Conservation (phyloP, 2,888 invertebrate species). For the Phrixothrix hirtus region DNA sequence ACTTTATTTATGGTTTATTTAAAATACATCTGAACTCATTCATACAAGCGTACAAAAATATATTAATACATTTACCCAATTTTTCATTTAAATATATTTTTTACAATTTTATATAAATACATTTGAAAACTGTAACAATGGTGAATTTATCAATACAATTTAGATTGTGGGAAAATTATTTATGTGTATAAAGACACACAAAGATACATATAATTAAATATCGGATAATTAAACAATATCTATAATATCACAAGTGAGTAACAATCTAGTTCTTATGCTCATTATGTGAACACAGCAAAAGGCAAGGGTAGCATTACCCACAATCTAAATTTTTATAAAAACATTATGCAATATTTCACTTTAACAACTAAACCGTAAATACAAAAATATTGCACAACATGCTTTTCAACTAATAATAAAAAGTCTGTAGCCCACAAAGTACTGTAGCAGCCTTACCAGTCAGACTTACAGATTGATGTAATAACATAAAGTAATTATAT, state of each 20-base stretch:
- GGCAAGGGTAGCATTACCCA: constrained; percentile 33
- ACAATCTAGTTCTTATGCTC: constrained; percentile 24
- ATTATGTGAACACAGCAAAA: constrained; percentile 31
- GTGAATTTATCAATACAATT: constrained; percentile 31
- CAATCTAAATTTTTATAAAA: constrained; percentile 29
- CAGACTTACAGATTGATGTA: constrained; percentile 45
- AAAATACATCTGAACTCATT: constrained; percentile 52
- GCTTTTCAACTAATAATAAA: constrained; percentile 18
- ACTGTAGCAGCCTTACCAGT: constrained; percentile 52
- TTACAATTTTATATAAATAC: constrained; percentile 42
- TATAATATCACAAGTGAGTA: constrained; percentile 34
- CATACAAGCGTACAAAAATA: constrained; percentile 57
- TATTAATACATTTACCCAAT: constrained; percentile 53
- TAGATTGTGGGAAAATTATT: constrained; percentile 33
- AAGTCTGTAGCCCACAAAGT: constrained; percentile 49
- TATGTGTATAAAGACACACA: constrained; percentile 7
- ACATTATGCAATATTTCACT: constrained; percentile 26
- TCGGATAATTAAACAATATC: constrained; percentile 20
- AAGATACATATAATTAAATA: constrained; percentile 20
- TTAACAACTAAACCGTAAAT: constrained; percentile 18
- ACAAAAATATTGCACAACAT: constrained; percentile 23
- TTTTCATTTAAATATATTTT: constrained; percentile 40
- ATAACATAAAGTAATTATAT: constrained; percentile 31
- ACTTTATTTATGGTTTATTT: constrained; percentile 34
- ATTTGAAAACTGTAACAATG: constrained; percentile 41